Evolutionary conservation across 2,113 vertebrate genomes (phyloP), one percentile per base, ranked within the genome.

Genomic region (Cathartes aura): DNA sequence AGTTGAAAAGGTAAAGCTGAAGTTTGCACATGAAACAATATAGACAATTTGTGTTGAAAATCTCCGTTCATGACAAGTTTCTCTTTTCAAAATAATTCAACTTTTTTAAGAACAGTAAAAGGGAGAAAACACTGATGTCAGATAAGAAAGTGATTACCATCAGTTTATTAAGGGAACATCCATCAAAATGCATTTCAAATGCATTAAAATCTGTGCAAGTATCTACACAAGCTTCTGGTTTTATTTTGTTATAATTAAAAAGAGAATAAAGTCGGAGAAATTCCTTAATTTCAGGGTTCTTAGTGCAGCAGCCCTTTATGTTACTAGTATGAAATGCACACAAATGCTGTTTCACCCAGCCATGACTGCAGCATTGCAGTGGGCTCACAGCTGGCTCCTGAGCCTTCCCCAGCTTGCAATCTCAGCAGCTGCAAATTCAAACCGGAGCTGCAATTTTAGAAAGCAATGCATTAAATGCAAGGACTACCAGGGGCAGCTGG

Each of bases 1-100:
- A 96, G 78, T 78, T 74, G 55, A 56, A 96, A 94, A 96, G 87
- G 94, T 93, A 95, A 95, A 93, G 43, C 68, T 91, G 89, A 94
- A 96, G 82, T 87, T 63, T 82, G 58, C 23, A 64, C 62, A 91
- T 62, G 62, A 96, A 97, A 82, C 50, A 90, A 96, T 86, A 76
- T 8, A 89, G 80, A 80, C 26, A 52, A 73, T 59, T 68, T 73
- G 50, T 23, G 59, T 50, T 68, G 19, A 84, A 88, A 90, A 90
- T 80, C 63, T 91, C 23, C 42, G 38, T 47, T 75, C 30, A 6
- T 50, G 53, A 85, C 42, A 82, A 79, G 55, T 20, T 88, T 55
- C 53, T 29, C 23, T 71, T 68, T 85, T 43, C 67, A 81, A 93
- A 95, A 79, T 55, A 73, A 62, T 52, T 73, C 32, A 68, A 36